These are phyloP conservation scores for Sycophila texana DNA, from an alignment of 2,888 invertebrate species.

Conservation along the genomic window DNA sequence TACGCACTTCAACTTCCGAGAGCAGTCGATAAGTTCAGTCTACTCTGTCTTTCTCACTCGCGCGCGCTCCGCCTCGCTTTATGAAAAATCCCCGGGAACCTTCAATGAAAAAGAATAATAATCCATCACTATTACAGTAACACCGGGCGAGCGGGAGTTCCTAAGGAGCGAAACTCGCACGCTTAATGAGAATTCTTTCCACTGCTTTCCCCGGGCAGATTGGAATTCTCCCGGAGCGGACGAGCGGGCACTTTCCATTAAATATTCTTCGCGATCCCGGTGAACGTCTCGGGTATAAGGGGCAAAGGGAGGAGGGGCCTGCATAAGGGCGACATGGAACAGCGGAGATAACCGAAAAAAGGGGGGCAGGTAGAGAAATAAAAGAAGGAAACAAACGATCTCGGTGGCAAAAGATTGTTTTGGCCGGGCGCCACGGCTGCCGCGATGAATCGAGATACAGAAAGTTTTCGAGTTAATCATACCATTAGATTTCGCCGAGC, in stretches of 20 bases:
- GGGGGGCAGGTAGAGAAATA: neutral
- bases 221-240: slow-evolving; percentile 47
- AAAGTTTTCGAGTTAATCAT: slow-evolving; percentile 58
- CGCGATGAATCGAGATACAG: slow-evolving; percentile 53
- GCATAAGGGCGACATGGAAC: slow-evolving; percentile 34
- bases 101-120: no score
- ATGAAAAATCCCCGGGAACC: no score
- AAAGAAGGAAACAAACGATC: slow-evolving; percentile 15
- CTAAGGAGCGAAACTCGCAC: slow-evolving; percentile 38
- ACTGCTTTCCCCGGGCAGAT: slow-evolving; percentile 27
- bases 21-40: no score
- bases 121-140: no score
- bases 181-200: slow-evolving; percentile 55
- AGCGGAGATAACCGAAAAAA: slow-evolving; percentile 33
- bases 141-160: neutral
- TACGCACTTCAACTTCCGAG: no score
- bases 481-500: slow-evolving; percentile 55
- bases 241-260: slow-evolving; percentile 52
- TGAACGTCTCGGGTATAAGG: slow-evolving; percentile 21
- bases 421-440: slow-evolving; percentile 50
- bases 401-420: slow-evolving; percentile 51
- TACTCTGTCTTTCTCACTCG: no score
- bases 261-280: slow-evolving; percentile 49
- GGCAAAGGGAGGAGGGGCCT: neutral
- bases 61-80: no score